Percentiles rank a stretch among this genome's conserved stretches.
Conservation (phyloP, 2,888 invertebrate genomes). For the Scaptomyza flava region DNA sequence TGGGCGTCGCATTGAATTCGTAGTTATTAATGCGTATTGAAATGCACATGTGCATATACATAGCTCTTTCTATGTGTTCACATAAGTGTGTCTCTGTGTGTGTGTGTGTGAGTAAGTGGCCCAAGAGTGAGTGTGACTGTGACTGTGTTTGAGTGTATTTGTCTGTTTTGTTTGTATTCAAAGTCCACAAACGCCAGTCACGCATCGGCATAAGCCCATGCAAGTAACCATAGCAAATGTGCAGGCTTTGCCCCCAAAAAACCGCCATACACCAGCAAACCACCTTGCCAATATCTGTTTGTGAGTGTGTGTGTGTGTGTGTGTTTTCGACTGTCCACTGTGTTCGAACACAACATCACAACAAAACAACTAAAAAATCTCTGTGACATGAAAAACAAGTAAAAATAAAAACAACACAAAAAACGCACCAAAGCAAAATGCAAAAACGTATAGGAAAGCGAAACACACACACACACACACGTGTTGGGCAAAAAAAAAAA, state of each 20-base stretch:
- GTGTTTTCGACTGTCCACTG: slow-evolving; percentile 38
- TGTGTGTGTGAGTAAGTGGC: slow-evolving; percentile 25
- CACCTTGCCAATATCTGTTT: slow-evolving; percentile 30
- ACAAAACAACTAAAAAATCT: slow-evolving; percentile 67
- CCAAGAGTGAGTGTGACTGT: slow-evolving; percentile 27
- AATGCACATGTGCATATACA: slow-evolving; percentile 54
- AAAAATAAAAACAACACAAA: slow-evolving; percentile 20
- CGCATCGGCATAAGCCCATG: slow-evolving; percentile 73
- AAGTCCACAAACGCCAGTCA: slow-evolving; percentile 77
- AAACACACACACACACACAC: slow-evolving; percentile 2
- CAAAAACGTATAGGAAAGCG: slow-evolving; percentile 27
- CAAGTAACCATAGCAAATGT: slow-evolving; percentile 63
- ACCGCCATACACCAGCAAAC: slow-evolving; percentile 16
- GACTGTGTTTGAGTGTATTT: slow-evolving; percentile 29
- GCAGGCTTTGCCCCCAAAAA: slow-evolving; percentile 47
- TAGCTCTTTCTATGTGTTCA: slow-evolving; percentile 26
- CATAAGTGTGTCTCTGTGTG: slow-evolving; percentile 6
- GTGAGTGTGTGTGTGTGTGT: slow-evolving; percentile 16
- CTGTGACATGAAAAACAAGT: slow-evolving; percentile 56
- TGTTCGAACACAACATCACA: slow-evolving; percentile 51
- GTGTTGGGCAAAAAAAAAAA: slow-evolving; percentile 5
- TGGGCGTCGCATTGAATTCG: slow-evolving; percentile 77
- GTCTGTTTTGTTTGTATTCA: slow-evolving; percentile 70
- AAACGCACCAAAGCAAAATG: slow-evolving; percentile 49
- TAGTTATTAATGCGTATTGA: slow-evolving; percentile 79